These are phyloP conservation scores for Caenorhabditis sp. DNA, from an alignment of 2,888 invertebrate species.

Conservation along the genomic window DNA sequence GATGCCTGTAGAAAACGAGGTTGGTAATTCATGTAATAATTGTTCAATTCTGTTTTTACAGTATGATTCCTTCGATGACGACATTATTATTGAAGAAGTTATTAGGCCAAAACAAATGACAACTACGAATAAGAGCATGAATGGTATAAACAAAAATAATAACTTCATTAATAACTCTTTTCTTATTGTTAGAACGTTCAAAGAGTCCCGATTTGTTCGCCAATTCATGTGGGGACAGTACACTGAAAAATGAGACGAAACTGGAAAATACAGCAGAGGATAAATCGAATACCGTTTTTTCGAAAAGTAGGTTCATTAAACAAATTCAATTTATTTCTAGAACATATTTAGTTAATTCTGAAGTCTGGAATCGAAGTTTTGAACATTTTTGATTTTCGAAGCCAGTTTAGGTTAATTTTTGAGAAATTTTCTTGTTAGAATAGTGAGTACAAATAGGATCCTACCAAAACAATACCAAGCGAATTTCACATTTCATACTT, in stretches of 20 bases:
- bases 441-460: too few species aligned
- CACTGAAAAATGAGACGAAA: background rate
- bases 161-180: too few species aligned
- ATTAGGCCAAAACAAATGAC: background rate
- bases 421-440: too few species aligned
- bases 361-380: too few species aligned
- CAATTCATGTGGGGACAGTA: background rate
- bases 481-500: too few species aligned
- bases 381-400: too few species aligned
- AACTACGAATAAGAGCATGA: background rate
- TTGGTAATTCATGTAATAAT: background rate
- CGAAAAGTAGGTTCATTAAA: background rate
- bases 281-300: background rate
- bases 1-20: slow-evolving; percentile 5
- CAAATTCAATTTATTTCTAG: too few species aligned
- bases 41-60: background rate
- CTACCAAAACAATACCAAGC: too few species aligned
- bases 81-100: slow-evolving; percentile 1
- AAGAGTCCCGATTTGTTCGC: slow-evolving; percentile 6
- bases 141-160: background rate
- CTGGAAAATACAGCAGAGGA: background rate
- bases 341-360: too few species aligned
- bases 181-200: background rate
- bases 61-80: slow-evolving; percentile 12
- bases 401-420: too few species aligned